These are phyloP conservation scores for Phodopus roborovskii DNA, from an alignment of 2,113 vertebrate species.

Conservation along the genomic window DNA sequence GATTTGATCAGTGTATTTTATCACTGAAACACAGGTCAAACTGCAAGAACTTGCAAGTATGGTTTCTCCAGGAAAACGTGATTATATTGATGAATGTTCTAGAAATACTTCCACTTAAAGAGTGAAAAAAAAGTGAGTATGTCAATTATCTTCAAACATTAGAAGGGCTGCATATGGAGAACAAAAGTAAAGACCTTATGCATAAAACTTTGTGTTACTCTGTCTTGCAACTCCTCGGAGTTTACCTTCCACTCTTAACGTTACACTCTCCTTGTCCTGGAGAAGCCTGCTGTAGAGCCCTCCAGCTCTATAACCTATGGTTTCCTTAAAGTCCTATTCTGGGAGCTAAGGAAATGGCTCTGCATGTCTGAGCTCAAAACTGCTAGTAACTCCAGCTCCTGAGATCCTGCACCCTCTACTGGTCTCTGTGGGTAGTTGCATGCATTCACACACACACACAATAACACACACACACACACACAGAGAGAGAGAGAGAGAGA, in stretches of 20 bases:
- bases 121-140: not conserved
- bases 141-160: not conserved
- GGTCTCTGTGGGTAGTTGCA: too few species aligned
- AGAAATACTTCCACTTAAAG: not conserved
- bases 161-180: not conserved
- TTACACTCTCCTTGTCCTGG: not conserved
- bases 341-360: not conserved
- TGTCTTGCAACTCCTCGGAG: not conserved
- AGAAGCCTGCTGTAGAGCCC: not conserved
- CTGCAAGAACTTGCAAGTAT: not conserved
- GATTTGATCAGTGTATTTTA: not conserved
- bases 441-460: not conserved
- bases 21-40: not conserved
- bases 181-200: not conserved
- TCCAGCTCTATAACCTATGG: not conserved
- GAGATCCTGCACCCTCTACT: not conserved
- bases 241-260: not conserved
- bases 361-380: not conserved
- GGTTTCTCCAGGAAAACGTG: not conserved
- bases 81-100: not conserved
- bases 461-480: not conserved
- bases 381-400: not conserved
- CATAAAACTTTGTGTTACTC: not conserved
- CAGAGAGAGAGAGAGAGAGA: too few species aligned
- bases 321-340: not conserved